Base-by-base conservation (phyloP, 1,140 invertebrate species). In the Heliconius nattereri region DNA sequence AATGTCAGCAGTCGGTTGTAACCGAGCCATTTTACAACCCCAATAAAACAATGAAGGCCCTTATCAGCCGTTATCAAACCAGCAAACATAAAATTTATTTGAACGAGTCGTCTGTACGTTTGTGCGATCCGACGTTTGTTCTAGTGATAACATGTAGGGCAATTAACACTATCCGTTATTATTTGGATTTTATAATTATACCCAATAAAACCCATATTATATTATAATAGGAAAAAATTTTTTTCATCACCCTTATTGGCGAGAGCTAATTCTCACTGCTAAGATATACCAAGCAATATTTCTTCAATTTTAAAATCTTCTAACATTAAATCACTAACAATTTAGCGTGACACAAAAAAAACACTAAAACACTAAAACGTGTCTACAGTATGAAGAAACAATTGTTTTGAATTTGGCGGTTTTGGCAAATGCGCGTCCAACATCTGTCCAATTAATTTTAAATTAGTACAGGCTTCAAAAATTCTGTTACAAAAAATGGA, bases 31-130 rank as follows among this genome's bases (percentile, higher is more conserved):
- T 91, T 94, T 92, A 94, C 88, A 89, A 84, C 90, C 86, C 86
- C 91, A 91, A 94, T 94, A 94, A 94, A 94, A 94, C 92, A 92
- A 94, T 94, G 89, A 91, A 88, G 85, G 78, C 87, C 82, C 86
- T 94, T 94, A 94, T 94, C 92, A 92, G 78, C 72, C 83, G 85
- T 90, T 91, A 92, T 92, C 91, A 92, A 91, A 91, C 79, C 87
- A 89, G 89, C 92, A 94, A 94, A 92, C 90, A 94, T 89, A 83
- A 87, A 91, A 87, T 91, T 87, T 93, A 92, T 93, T 92, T 93
- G 91, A 87, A 91, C 90, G 84, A 82, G 87, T 86, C 86, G 88
- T 85, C 79, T 88, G 85, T 87, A 87, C 90, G 90, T 91, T 91
- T 92, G 92, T 92, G 85, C 79, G 86, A 81, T 76, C 90, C 88